Evolutionary conservation across 37 sponge, comb jelly and placozoan genomes (phyloP).

Genomic region (Theonella swinhoei): DNA sequence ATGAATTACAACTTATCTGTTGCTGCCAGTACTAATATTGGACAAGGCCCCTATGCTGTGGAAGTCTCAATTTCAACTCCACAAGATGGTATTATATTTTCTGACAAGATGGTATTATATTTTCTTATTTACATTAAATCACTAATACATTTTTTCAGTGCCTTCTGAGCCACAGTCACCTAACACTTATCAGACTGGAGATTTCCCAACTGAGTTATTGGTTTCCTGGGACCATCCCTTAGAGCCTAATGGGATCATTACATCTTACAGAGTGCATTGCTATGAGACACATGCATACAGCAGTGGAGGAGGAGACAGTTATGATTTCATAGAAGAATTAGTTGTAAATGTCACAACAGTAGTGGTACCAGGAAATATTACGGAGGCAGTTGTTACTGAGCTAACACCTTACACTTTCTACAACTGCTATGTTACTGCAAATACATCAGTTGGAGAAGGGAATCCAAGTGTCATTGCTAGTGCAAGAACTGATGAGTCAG

Average conservation of each 20-base stretch:
- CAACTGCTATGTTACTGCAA: slow-evolving; percentile 1
- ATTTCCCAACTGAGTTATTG: background rate
- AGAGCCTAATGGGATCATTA: background rate
- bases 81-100: background rate
- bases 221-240: slow-evolving; percentile 2
- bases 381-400: background rate
- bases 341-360: background rate
- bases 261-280: background rate
- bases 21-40: slow-evolving; percentile 11
- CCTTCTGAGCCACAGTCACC: background rate
- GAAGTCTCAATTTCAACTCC: background rate
- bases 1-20: background rate
- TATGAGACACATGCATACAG: background rate
- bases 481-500: slow-evolving; percentile 10
- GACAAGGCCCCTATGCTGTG: background rate
- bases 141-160: background rate
- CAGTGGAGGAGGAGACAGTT: background rate
- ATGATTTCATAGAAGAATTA: background rate
- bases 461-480: background rate
- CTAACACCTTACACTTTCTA: slow-evolving; percentile 4
- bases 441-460: slow-evolving; percentile 9
- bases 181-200: background rate
- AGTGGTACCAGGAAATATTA: background rate
- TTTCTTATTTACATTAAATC: too few species aligned
- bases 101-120: background rate